Conservation (phyloP, 2,888 invertebrate species). For the Fissipunctia ypsillon region DNA sequence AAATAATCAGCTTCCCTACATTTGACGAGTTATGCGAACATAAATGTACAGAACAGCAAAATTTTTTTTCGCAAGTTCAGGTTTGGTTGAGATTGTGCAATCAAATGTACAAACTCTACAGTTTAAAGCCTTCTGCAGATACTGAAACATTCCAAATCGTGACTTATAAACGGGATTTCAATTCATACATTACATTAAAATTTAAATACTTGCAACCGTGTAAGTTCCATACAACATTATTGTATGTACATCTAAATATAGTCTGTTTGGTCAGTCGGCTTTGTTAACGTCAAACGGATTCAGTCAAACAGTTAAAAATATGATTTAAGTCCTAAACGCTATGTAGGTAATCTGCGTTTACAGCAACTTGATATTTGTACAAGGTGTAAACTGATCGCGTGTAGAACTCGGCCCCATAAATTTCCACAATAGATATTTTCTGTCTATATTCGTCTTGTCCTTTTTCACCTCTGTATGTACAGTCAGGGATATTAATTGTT, state of each 20-base stretch:
- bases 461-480: not conserved
- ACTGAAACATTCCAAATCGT: constrained; percentile 40
- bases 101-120: constrained; percentile 9
- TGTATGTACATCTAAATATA: constrained; percentile 49
- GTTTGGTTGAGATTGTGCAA: too few species aligned
- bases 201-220: constrained; percentile 26
- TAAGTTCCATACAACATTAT: constrained; percentile 38
- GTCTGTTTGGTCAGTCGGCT: constrained; percentile 56
- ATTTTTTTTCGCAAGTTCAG: too few species aligned
- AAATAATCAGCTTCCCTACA: too few species aligned
- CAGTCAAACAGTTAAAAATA: constrained; percentile 63
- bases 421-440: not conserved
- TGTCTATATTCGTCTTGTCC: not conserved
- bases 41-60: too few species aligned
- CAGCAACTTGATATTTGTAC: not conserved
- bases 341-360: constrained; percentile 49
- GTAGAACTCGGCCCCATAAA: not conserved
- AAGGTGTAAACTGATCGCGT: constrained; percentile 26
- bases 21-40: too few species aligned
- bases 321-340: constrained; percentile 31
- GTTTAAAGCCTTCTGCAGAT: not conserved
- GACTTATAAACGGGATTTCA: constrained; percentile 43
- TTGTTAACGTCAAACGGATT: constrained; percentile 59
- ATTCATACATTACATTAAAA: constrained; percentile 36
- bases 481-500: too few species aligned